Percentiles rank a stretch among this genome's conserved stretches.
Evolutionary conservation across 1,140 invertebrate species (phyloP).

Genomic region (Lasioglossum albipes): DNA sequence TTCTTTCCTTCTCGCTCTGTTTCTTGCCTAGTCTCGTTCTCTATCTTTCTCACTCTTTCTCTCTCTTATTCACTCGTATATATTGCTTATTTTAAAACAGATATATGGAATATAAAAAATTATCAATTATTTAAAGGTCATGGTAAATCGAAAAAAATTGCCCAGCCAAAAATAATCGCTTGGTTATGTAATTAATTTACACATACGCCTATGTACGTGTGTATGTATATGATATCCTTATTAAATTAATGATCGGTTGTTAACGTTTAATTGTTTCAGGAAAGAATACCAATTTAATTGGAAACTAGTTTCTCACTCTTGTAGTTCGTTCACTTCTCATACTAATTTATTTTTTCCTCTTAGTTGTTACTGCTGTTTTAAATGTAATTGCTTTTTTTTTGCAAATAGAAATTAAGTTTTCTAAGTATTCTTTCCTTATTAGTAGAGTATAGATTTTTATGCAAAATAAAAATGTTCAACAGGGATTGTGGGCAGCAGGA

Average conservation of each 20-base stretch:
- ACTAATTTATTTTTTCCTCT: neutral
- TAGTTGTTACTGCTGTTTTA: neutral
- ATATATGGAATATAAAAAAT: neutral
- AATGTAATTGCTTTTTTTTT: conserved; percentile 1
- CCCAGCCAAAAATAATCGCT: neutral
- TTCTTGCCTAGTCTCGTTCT: conserved; percentile 17
- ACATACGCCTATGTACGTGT: conserved; percentile 5
- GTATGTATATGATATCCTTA: neutral
- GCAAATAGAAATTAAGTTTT: neutral
- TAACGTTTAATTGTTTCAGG: neutral
- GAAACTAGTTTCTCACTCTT: neutral
- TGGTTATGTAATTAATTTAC: conserved; percentile 36
- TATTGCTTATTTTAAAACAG: neutral
- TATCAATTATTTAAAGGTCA: neutral
- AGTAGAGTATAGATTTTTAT: too few relatives aligned
- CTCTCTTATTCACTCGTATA: conserved; percentile 1
- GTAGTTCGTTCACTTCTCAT: too few relatives aligned
- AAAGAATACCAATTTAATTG: neutral
- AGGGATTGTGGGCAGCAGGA: too few relatives aligned
- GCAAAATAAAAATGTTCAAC: too few relatives aligned
- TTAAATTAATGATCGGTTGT: conserved; percentile 9
- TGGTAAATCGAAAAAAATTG: neutral
- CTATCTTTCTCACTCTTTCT: neutral
- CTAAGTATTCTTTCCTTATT: neutral
- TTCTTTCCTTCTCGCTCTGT: conserved; percentile 34